phyloP scores from a whole-genome alignment of 1,140 invertebrate genomes.

The Polypedilum vanderplanki region DNA sequence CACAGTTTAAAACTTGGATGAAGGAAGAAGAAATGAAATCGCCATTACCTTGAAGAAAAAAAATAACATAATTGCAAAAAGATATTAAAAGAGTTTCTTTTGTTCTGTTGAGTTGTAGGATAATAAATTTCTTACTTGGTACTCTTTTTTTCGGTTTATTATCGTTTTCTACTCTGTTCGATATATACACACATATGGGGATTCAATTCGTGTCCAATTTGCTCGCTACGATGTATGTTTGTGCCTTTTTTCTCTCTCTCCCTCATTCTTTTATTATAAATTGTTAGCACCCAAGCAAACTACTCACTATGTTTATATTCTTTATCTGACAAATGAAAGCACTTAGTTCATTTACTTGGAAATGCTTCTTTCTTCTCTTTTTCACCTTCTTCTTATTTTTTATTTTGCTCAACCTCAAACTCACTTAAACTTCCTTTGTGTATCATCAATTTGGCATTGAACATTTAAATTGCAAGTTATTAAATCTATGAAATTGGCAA shows the following conservation, averaged over 20 bases:
- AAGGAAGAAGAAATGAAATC: neutral
- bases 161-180: neutral
- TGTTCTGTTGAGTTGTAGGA: neutral
- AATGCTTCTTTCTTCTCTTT: neutral
- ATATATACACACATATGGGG: neutral
- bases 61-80: neutral
- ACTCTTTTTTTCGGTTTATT: neutral
- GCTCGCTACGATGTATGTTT: neutral
- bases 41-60: neutral
- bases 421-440: too few relatives aligned
- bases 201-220: conserved; percentile 7
- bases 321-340: conserved; percentile 17
- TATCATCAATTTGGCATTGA: too few relatives aligned
- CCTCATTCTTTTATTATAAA: too few relatives aligned
- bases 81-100: neutral
- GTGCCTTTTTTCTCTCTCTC: too few relatives aligned
- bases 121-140: neutral
- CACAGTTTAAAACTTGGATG: too few relatives aligned
- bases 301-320: neutral
- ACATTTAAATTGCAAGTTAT: too few relatives aligned
- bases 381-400: too few relatives aligned
- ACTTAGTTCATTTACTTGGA: neutral
- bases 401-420: too few relatives aligned
- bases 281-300: too few relatives aligned
- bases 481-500: too few relatives aligned